Evolutionary conservation across 1,140 invertebrate species (phyloP).

Genomic region (Euglossa dilemma): DNA sequence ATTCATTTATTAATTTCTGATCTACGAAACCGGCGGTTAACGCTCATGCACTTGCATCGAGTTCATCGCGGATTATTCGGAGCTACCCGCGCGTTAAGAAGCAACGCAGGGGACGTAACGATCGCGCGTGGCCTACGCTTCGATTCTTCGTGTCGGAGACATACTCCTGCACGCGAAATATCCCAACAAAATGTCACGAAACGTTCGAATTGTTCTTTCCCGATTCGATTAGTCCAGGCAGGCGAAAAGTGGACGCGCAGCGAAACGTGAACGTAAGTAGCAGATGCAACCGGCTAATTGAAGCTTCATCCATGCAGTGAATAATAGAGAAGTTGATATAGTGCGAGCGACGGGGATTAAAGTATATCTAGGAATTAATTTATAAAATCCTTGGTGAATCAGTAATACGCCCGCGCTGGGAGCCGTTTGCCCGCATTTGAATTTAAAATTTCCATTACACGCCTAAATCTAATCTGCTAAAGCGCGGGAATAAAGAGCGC

Average conservation of each 20-base stretch:
- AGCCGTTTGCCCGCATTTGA: not conserved
- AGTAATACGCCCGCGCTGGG: not conserved
- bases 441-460: not conserved
- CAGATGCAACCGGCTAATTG: not conserved
- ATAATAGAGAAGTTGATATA: conserved; percentile 14
- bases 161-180: too few species aligned
- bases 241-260: not conserved
- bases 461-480: not conserved
- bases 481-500: not conserved
- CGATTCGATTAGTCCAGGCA: too few species aligned
- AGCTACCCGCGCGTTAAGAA: too few species aligned
- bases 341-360: not conserved
- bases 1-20: too few species aligned
- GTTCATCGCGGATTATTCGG: too few species aligned
- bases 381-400: conserved; percentile 6
- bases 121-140: too few species aligned
- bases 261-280: not conserved
- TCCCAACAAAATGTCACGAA: too few species aligned
- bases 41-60: too few species aligned
- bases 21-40: too few species aligned
- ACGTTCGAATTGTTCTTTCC: too few species aligned
- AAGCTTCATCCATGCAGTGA: not conserved
- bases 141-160: too few species aligned
- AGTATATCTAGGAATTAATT: conserved; percentile 16
- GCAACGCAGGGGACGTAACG: too few species aligned